Evolutionary conservation across 2,113 vertebrate species (phyloP), one percentile per base, ranked within the genome.

Genomic region (Xiphophorus couchianus): DNA sequence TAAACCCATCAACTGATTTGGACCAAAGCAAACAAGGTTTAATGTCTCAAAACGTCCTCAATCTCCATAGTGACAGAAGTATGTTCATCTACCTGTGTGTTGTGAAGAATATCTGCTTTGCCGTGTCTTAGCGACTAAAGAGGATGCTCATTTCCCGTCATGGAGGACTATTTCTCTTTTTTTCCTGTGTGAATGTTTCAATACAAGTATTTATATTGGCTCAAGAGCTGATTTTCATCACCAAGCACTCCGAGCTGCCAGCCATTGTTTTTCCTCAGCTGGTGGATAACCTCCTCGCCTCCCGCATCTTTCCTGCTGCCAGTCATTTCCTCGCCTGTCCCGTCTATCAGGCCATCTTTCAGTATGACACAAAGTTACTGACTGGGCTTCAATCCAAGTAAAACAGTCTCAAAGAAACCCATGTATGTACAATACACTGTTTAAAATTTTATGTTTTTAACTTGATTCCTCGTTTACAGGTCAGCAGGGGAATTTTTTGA

Each of bases 121-220:
- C 74, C 66, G 62, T 12, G 29, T 80, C 70, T 76, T 73, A 69
- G 87, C 78, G 80, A 72, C 72, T 69, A 61, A 37, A 84, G 76
- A 88, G 86, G 88, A 90, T 80, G 74, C 82, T 74, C 81, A 82
- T 89, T 90, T 91, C 86, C 90, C 90, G 88, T 86, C 81, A 73
- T 2, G 37, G 75, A 88, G 74, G 79, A 84, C 81, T 15, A 68
- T 54, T 76, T 82, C 15, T 86, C 84, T 74, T 85, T 90, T 93
- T 74, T 85, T 90, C 88, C 90, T 89, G 79, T 83, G 81, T 84
- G 90, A 85, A 88, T 87, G 82, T 92, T 91, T 90, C 62, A 88
- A 80, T 81, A 76, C 85, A 90, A 94, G 93, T 90, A 90, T 94
- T 93, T 92, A 89, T 78, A 77, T 93, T 93, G 92, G 92, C 92